Base-by-base conservation (phyloP, 2,888 invertebrate species). In the Sialis lutaria region DNA sequence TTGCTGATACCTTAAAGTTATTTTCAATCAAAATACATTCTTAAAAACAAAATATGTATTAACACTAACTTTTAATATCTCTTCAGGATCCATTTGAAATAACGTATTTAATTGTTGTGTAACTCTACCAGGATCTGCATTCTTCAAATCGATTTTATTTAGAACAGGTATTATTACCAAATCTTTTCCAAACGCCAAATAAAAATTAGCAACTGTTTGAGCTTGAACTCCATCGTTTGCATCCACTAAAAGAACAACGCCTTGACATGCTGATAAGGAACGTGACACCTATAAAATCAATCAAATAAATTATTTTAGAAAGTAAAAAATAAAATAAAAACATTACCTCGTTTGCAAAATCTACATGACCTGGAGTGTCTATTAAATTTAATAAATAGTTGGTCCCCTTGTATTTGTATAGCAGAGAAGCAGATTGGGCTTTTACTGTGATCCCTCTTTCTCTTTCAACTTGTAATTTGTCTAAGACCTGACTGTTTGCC, bases 401-500 rank as follows among this genome's bases (percentile, higher is more conserved):
- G 56, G 79, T 67, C 46, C 75, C 76, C 31, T 77, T 70, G 56
- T 82, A 77, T 30, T 70, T 71, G 60, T 90, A 86, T 51, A 86
- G 73, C 51, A 98, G 69, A 1, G 93, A 89, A 5, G 86, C 95
- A 33, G 92, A 90, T 58, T 97, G 96, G 7, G 97, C 97, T 68
- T 98, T 98, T 0, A 98, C 96, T 6, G 97, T 98, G 33, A 98
- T 98, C 0, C 97, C 97, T 57, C 97, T 75, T 67, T 97, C 95
- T 57, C 83, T 75, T 68, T 97, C 97, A 6, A 97, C 91, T 67
- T 84, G 82, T 22, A 86, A 63, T 58, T 76, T 82, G 59, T 88
- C 88, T 8, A 88, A 62, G 10, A 88, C 75, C 66, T 87, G 87
- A 46, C 74, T 72, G 54, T 74, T 70, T 32, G 79, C 80, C 4